Base-by-base conservation (phyloP, 37 sponge, comb jelly and placozoan genomes). In the Diacarnus erythraeanus region DNA sequence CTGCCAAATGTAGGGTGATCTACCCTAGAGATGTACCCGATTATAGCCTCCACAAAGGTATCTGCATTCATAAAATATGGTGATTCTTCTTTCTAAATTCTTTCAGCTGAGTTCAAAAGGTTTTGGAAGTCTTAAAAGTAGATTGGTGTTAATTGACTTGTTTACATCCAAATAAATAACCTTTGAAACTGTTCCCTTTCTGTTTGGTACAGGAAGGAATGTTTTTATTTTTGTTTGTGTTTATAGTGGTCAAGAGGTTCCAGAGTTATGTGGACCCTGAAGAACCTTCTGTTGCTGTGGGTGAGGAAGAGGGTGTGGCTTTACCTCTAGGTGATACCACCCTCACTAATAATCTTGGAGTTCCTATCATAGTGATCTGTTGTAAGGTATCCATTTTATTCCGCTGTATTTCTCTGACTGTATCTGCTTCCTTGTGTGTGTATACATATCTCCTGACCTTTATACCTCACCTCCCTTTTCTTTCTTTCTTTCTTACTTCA, bases 341-440 rank as follows among this genome's bases (percentile, higher is more conserved):
- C 0, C 91, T 98, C 71, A 84, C 84, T 38, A 42, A 77, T 47
- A 98, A 98, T 63, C 88, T 96, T 0, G 99, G 99, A 6, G 74
- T 98, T 18, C 99, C 97, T 4, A 59, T 98, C 42, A 78, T 94
- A 2, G 97, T 98, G 0, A 93, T 98, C 36, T 90, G 95, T 70
- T 80, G 87, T 57, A 98, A 98, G 92, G 96, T 95, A 59, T 80
- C 71, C 8, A n/a, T n/a, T n/a, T n/a, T n/a, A n/a, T n/a, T n/a
- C n/a, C n/a, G n/a, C n/a, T n/a, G n/a, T n/a, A n/a, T n/a, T n/a
- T n/a, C n/a, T 54, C 17, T 20, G 10, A 10, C 10, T 60, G 6
- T n/a, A 3, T 60, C 9, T 5, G 4, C 61, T 26, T 25, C 61
- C 61, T 60, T 60, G 27, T 60, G 23, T 60, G 6, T 3, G 27